Conservation (phyloP, 1,140 invertebrate species). For the Trachymyrmex septentrionalis region DNA sequence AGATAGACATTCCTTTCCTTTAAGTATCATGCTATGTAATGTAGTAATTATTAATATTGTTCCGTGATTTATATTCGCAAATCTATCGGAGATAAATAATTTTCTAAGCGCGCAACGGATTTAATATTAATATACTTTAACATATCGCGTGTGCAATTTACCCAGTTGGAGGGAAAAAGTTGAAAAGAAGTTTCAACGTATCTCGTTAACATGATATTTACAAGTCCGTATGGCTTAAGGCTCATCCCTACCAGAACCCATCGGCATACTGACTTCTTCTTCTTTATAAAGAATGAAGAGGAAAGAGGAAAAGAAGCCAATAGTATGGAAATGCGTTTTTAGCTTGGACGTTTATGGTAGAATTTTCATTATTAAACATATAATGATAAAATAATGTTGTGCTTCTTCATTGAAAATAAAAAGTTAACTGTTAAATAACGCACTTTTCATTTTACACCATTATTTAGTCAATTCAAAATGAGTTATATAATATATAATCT, state of each 20-base stretch:
- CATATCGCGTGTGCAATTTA: neutral
- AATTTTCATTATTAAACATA: constrained; percentile 1
- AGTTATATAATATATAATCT: too few relatives aligned
- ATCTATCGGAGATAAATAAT: constrained; percentile 11
- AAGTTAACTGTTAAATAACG: neutral
- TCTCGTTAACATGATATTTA: too few relatives aligned
- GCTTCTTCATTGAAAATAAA: neutral
- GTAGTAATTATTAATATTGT: constrained; percentile 38
- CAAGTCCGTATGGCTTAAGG: too few relatives aligned
- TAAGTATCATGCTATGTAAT: neutral
- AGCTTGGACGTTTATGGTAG: too few relatives aligned
- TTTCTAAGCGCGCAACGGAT: neutral
- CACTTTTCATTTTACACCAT: neutral
- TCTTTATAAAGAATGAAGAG: too few relatives aligned
- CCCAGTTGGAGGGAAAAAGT: neutral
- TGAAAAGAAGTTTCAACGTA: neutral
- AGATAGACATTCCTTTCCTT: constrained; percentile 1
- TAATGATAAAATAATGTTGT: neutral
- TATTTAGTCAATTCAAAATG: neutral
- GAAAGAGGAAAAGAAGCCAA: too few relatives aligned
- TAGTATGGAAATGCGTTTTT: neutral
- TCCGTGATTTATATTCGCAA: constrained; percentile 12
- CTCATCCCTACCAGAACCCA: too few relatives aligned
- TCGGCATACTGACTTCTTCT: too few relatives aligned
- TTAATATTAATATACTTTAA: neutral